Percentiles rank a stretch among this genome's conserved stretches.
Conservation (phyloP, 2,888 invertebrate genomes). For the Drosophila neotestacea region DNA sequence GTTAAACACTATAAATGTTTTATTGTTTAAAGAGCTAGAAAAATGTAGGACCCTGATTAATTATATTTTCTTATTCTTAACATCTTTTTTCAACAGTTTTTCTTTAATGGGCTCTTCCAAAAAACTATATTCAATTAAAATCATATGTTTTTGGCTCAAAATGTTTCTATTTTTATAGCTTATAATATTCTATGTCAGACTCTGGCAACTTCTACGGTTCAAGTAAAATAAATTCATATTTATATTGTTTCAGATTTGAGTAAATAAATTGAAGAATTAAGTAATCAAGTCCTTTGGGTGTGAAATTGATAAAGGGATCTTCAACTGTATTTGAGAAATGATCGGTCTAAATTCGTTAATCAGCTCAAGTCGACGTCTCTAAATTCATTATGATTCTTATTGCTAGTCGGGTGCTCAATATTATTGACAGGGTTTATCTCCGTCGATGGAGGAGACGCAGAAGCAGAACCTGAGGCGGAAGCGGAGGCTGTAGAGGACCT, state of each 20-base stretch:
- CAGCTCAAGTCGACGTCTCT: constrained; percentile 74
- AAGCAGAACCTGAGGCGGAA: constrained; percentile 29
- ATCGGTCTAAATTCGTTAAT: constrained; percentile 11
- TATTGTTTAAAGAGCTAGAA: neutral
- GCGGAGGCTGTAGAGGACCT: constrained; percentile 39
- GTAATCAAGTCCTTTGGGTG: constrained; percentile 1
- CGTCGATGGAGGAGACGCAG: constrained; percentile 5
- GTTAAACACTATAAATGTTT: neutral
- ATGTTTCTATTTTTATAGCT: neutral
- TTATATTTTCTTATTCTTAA: too few species aligned
- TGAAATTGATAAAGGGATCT: neutral
- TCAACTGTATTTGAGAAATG: neutral
- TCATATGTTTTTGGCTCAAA: neutral
- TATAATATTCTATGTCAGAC: neutral
- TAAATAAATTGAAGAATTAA: constrained; percentile 4
- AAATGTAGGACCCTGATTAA: neutral
- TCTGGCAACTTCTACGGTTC: neutral
- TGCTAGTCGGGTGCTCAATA: constrained; percentile 27
- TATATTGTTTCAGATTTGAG: neutral
- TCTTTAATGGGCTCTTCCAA: neutral
- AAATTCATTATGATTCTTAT: constrained; percentile 59
- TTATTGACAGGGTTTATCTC: constrained; percentile 36
- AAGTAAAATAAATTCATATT: constrained; percentile 12
- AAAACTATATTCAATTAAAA: neutral
- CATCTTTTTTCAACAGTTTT: neutral